Evolutionary conservation across 1,140 invertebrate genomes (phyloP).

Genomic region (Nixonia krombeini): DNA sequence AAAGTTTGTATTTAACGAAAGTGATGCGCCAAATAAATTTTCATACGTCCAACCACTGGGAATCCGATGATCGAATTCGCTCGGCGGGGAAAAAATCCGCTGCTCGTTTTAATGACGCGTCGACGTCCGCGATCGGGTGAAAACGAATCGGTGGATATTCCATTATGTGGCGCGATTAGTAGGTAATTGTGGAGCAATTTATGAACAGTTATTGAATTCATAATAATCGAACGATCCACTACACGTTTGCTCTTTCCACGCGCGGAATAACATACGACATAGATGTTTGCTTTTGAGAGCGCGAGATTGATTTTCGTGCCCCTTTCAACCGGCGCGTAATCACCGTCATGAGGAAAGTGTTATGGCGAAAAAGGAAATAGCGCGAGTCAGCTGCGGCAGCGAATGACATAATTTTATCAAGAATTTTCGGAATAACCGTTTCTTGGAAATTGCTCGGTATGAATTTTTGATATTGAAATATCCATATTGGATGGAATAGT

Average conservation of each 20-base stretch:
- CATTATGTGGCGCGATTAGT: constrained; percentile 21
- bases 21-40: constrained; percentile 31
- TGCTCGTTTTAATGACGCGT: constrained; percentile 40
- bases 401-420: no score
- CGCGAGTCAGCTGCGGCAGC: no score
- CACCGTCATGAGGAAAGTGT: no score
- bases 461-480: no score
- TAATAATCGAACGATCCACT: constrained; percentile 18
- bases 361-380: no score
- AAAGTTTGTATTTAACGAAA: constrained; percentile 25
- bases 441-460: no score
- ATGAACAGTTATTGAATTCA: constrained; percentile 36
- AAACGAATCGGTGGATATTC: constrained; percentile 39
- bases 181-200: constrained; percentile 30
- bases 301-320: no score
- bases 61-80: constrained; percentile 31
- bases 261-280: neutral
- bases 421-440: no score
- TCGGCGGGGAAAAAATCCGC: constrained; percentile 29
- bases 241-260: neutral
- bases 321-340: no score
- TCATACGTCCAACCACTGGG: constrained; percentile 35
- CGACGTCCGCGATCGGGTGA: constrained; percentile 25
- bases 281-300: no score
- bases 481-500: no score